Evolutionary conservation across 2,888 invertebrate genomes (phyloP), one percentile per base, ranked within the genome.

Genomic region (Yponomeuta sedellus): DNA sequence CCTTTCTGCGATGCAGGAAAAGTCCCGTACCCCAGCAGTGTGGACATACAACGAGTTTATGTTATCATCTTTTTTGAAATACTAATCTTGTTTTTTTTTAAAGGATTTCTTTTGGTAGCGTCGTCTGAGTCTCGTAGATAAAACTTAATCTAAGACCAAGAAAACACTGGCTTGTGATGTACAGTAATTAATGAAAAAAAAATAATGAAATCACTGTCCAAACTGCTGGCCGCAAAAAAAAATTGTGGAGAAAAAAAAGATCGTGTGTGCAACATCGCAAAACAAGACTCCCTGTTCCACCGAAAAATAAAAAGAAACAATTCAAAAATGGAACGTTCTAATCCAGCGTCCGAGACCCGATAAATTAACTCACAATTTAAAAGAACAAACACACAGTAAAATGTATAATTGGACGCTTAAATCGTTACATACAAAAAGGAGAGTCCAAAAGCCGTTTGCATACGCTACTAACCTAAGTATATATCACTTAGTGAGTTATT

Each of bases 401-500:
- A 56, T 56, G 56, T 64, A 66, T 81, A 82, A 83, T 82, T 81
- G 82, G 75, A 71, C 71, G 73, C 76, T 80, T 82, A 81, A 79
- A 82, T 83, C 77, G 72, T 74, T 66, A 66, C 61, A 11, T 11
- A 66, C 28, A 68, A 64, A 65, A 68, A 66, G 34, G 65, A 10
- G 61, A 59, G 58, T 20, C 39, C 59, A 52, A 61, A 56, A 44
- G 40, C 52, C 61, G 64, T 64, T 64, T 64, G 64, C 64, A 64
- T 64, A 69, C 67, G 78, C 80, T 81, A 80, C 81, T 79, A 79
- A 71, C 73, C 73, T 75, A 77, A 64, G 59, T 64, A 64, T 78
- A 84, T 81, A 85, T 86, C 85, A 83, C 75, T 74, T 73, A 74
- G 74, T 85, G 86, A 88, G 81, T 86, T 88, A 88, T 87, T 82